phyloP scores from a whole-genome alignment of 2,888 invertebrate genomes.

The Ormyrus nitidulus region DNA sequence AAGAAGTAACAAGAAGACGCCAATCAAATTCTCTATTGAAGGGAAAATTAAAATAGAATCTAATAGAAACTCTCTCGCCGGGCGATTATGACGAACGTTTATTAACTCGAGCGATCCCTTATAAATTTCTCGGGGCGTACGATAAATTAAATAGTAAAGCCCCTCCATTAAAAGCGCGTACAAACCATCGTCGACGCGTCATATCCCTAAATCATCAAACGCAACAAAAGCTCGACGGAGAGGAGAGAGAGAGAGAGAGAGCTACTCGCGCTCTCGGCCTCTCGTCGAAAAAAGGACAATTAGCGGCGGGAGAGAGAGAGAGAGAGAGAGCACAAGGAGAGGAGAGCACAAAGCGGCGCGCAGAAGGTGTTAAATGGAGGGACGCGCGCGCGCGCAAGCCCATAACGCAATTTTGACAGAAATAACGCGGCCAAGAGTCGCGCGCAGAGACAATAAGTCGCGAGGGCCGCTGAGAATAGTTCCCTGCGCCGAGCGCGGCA shows the following conservation, averaged over 20 bases:
- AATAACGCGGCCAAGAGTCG: constrained; percentile 64
- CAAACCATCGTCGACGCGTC: constrained; percentile 4
- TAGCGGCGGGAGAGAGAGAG: not conserved
- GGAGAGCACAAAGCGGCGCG: constrained; percentile 24
- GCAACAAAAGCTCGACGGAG: constrained; percentile 6
- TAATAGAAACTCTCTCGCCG: too few species aligned
- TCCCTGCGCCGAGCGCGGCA: constrained; percentile 14
- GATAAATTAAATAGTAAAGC: not conserved
- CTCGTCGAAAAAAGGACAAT: too few species aligned
- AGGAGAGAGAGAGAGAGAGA: constrained; percentile 1
- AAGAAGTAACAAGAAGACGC: too few species aligned
- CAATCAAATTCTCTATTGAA: too few species aligned
- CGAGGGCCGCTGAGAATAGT: constrained; percentile 70
- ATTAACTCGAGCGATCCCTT: too few species aligned
- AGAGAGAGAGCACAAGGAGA: not conserved
- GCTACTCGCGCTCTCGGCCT: too few species aligned
- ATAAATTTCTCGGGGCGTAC: not conserved
- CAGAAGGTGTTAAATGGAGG: constrained; percentile 65
- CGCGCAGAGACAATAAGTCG: constrained; percentile 68
- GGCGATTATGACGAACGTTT: too few species aligned
- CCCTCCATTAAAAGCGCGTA: not conserved
- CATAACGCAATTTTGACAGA: constrained; percentile 74
- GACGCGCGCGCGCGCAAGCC: constrained; percentile 62
- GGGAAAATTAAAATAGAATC: too few species aligned
- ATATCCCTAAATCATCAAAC: constrained; percentile 23